These are phyloP conservation scores for Phyto melanocephala DNA, from an alignment of 2,888 invertebrate genomes.

Conservation along the genomic window DNA sequence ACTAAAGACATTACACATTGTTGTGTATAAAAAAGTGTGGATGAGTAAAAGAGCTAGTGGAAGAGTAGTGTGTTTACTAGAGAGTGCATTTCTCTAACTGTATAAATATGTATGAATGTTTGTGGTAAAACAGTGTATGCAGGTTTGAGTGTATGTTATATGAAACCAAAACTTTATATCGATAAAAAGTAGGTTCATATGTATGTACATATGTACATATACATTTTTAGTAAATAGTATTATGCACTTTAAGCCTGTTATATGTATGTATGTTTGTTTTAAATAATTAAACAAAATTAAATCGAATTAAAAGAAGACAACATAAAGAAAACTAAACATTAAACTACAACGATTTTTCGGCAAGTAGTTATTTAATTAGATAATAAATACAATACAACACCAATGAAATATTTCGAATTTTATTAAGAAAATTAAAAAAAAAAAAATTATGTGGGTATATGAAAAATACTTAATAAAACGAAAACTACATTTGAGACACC, in stretches of 20 bases:
- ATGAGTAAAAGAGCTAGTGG: background rate
- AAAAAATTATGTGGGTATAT: conserved; percentile 2
- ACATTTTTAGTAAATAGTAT: too few relatives aligned
- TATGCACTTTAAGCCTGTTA: too few relatives aligned
- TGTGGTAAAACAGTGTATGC: too few relatives aligned
- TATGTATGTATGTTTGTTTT: background rate
- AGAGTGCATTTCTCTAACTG: background rate
- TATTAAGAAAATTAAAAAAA: background rate
- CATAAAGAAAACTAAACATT: conserved; percentile 41
- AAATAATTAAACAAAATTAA: conserved; percentile 2
- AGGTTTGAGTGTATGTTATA: too few relatives aligned
- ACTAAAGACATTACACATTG: background rate
- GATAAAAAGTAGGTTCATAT: too few relatives aligned
- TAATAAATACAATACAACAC: conserved; percentile 49
- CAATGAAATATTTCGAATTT: conserved; percentile 19
- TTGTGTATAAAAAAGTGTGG: background rate
- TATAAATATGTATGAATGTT: too few relatives aligned
- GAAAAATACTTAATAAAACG: conserved; percentile 28
- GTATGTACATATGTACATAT: too few relatives aligned
- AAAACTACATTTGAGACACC: conserved; percentile 48
- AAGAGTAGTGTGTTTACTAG: background rate
- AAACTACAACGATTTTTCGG: conserved; percentile 21
- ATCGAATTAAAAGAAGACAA: conserved; percentile 12
- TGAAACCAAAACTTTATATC: too few relatives aligned
- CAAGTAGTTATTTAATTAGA: too few relatives aligned